Evolutionary conservation across 2,888 invertebrate species (phyloP).

Genomic region (Nymphalis urticae): DNA sequence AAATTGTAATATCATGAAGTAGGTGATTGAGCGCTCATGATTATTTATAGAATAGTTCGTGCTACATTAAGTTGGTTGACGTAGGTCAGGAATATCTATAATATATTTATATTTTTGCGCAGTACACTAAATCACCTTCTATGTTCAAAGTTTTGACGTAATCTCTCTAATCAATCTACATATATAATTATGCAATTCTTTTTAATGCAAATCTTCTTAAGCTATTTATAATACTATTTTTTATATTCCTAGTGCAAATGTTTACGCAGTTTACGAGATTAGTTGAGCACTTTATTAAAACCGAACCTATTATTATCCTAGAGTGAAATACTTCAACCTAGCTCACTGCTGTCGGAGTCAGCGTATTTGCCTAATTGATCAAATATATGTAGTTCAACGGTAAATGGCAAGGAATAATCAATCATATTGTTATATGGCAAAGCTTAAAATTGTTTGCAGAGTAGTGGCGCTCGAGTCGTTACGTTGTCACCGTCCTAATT

Average conservation of each 20-base stretch:
- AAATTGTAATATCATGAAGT: background rate
- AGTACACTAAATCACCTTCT: no score
- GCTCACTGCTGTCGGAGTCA: conserved; percentile 73
- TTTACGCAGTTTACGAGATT: background rate
- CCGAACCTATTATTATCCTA: conserved; percentile 61
- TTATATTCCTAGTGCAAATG: background rate
- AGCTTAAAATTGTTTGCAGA: conserved; percentile 60
- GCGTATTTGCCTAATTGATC: conserved; percentile 82
- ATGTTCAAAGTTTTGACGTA: no score
- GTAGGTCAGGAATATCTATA: conserved; percentile 6
- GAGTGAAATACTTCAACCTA: conserved; percentile 72
- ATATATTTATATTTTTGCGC: background rate
- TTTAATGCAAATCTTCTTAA: background rate
- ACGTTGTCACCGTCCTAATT: conserved; percentile 82
- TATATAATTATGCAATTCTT: no score
- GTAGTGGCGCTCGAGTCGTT: conserved; percentile 71
- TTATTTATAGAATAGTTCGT: background rate
- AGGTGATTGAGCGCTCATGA: conserved; percentile 1
- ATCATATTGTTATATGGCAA: conserved; percentile 48
- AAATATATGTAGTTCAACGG: conserved; percentile 76
- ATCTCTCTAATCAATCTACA: no score
- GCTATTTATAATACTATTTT: background rate
- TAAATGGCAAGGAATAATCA: conserved; percentile 44
- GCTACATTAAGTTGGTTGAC: background rate
- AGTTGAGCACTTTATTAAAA: conserved; percentile 22